Conservation (phyloP, 2,113 vertebrate species). For the Barbus barbus region DNA sequence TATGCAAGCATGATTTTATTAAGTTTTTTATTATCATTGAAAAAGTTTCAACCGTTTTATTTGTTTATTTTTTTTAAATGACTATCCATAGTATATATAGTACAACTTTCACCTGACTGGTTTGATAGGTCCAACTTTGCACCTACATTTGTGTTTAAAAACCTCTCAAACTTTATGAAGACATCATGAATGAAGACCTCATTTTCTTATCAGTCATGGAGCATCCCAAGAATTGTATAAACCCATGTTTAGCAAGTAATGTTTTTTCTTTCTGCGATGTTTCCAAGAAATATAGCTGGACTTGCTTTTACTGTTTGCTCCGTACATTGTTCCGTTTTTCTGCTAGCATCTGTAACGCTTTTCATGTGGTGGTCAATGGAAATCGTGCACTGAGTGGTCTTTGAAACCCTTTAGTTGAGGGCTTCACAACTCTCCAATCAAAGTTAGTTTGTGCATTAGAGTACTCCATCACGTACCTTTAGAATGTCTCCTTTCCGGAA, state of each 20-base stretch:
- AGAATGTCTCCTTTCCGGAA: slow-evolving; percentile 87
- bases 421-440: too few relatives aligned
- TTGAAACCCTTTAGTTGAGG: too few relatives aligned
- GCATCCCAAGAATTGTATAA: background rate
- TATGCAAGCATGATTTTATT: too few relatives aligned
- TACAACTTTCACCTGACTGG: too few relatives aligned
- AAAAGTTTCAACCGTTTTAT: too few relatives aligned
- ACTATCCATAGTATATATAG: too few relatives aligned
- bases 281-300: background rate
- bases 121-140: background rate
- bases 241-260: background rate
- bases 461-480: slow-evolving; percentile 78
- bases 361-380: background rate
- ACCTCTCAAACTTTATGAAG: background rate
- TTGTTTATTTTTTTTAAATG: too few relatives aligned
- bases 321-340: background rate
- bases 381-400: too few relatives aligned
- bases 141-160: background rate
- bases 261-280: background rate
- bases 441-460: background rate
- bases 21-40: too few relatives aligned
- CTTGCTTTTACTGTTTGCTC: background rate
- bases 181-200: background rate
- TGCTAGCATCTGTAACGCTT: background rate
- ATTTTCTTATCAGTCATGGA: background rate